A percentile compares a stretch with the other conserved stretches of the same genome.
These are phyloP conservation scores for Dorcus parallelipipedus DNA, from an alignment of 2,888 invertebrate species.

Conservation along the genomic window DNA sequence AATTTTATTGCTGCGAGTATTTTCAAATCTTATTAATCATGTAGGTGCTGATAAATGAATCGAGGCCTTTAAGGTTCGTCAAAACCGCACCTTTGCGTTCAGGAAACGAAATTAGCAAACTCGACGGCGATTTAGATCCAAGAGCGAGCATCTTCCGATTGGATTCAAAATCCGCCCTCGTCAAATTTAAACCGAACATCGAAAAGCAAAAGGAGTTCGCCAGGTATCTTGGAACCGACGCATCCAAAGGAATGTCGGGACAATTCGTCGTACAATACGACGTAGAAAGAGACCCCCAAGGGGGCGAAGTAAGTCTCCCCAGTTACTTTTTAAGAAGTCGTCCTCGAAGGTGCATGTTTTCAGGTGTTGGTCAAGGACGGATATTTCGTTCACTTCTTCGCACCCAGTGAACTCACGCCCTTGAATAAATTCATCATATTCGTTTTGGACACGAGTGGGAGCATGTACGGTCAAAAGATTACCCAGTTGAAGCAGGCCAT, in stretches of 20 bases:
- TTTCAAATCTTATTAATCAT: background rate
- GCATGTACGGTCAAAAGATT: conserved; percentile 68
- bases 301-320: conserved; percentile 53
- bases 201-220: conserved; percentile 58
- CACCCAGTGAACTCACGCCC: conserved; percentile 58
- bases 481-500: conserved; percentile 65
- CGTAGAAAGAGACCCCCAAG: conserved; percentile 57
- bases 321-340: background rate
- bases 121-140: conserved; percentile 49
- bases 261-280: conserved; percentile 72
- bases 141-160: conserved; percentile 35
- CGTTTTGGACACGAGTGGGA: conserved; percentile 73
- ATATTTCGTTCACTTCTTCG: conserved; percentile 74
- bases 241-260: conserved; percentile 55
- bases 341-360: conserved; percentile 10
- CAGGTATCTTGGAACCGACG: conserved; percentile 40
- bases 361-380: conserved; percentile 63
- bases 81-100: conserved; percentile 63
- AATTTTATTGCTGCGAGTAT: no score
- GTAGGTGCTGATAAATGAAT: conserved; percentile 49
- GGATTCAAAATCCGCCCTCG: conserved; percentile 36
- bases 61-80: conserved; percentile 57
- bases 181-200: conserved; percentile 59
- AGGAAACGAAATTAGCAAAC: conserved; percentile 60
- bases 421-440: conserved; percentile 68